Evolutionary conservation across 2,797 vertebrate genomes (phyloP).

Genomic region (Cossypha dichroa): DNA sequence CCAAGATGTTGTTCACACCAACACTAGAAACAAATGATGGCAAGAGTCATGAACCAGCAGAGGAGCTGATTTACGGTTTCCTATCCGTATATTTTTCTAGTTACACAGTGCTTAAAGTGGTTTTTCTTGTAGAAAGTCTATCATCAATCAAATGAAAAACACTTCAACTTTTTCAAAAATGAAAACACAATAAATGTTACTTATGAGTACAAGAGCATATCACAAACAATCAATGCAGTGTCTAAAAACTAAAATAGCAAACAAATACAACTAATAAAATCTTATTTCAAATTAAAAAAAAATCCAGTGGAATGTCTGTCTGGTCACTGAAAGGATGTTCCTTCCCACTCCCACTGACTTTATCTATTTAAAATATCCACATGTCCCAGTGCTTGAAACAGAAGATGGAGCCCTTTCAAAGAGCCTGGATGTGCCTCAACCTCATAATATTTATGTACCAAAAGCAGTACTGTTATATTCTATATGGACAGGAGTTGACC

Average conservation of each 20-base stretch:
- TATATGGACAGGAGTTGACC: neutral
- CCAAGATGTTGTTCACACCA: constrained; percentile 35
- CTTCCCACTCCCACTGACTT: neutral
- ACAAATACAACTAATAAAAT: neutral
- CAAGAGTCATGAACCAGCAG: constrained; percentile 4
- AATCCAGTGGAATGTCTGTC: neutral
- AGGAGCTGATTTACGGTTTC: neutral
- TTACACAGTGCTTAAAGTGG: neutral
- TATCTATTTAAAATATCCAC: neutral
- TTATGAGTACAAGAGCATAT: neutral
- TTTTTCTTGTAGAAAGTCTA: neutral
- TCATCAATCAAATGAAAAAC: constrained; percentile 5
- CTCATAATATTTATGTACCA: neutral
- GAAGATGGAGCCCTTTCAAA: neutral
- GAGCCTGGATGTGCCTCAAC: neutral
- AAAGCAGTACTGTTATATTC: neutral
- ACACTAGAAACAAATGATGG: neutral
- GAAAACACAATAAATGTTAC: neutral
- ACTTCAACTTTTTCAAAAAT: neutral
- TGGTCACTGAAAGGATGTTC: neutral
- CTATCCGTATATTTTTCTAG: neutral
- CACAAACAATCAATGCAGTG: neutral
- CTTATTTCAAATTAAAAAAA: neutral
- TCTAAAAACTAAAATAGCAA: neutral
- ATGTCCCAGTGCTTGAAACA: neutral